Evolutionary conservation across 1,140 invertebrate species (phyloP).

Genomic region (Leptinotarsa texana): DNA sequence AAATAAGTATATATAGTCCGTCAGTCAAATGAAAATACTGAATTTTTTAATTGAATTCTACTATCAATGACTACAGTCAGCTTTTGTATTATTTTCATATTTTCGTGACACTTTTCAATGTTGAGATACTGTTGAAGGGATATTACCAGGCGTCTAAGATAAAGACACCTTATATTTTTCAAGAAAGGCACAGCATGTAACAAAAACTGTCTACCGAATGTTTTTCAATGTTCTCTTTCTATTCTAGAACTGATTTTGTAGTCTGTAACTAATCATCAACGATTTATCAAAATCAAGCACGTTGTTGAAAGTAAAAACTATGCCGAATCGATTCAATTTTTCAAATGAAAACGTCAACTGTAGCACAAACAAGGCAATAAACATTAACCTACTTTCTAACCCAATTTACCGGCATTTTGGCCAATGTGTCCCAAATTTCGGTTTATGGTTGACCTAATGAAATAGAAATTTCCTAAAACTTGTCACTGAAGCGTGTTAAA

Average conservation of each 20-base stretch:
- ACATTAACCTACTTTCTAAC: slow-evolving; percentile 44
- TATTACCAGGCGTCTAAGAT: too few species aligned
- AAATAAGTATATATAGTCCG: too few species aligned
- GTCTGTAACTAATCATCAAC: slow-evolving; percentile 13
- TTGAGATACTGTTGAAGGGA: too few species aligned
- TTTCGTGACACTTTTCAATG: too few species aligned
- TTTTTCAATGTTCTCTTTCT: too few species aligned
- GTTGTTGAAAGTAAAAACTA: slow-evolving; percentile 25
- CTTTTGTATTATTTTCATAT: too few species aligned
- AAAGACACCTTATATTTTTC: too few species aligned
- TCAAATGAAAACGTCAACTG: slow-evolving; percentile 15
- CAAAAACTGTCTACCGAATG: too few species aligned
- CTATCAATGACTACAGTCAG: too few species aligned
- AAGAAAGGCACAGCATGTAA: too few species aligned
- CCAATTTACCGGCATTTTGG: slow-evolving; percentile 37
- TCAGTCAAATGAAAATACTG: too few species aligned
- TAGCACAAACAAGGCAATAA: slow-evolving; percentile 18
- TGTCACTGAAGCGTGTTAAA: slow-evolving; percentile 37
- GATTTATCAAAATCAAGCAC: slow-evolving; percentile 21
- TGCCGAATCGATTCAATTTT: slow-evolving; percentile 17
- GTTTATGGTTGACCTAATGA: slow-evolving; percentile 50
- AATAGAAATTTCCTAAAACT: slow-evolving; percentile 35
- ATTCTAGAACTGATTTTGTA: neutral
- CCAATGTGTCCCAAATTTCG: slow-evolving; percentile 46
- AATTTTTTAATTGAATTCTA: too few species aligned